phyloP scores from a whole-genome alignment of 1,140 invertebrate species.

The Drosophila sp. region DNA sequence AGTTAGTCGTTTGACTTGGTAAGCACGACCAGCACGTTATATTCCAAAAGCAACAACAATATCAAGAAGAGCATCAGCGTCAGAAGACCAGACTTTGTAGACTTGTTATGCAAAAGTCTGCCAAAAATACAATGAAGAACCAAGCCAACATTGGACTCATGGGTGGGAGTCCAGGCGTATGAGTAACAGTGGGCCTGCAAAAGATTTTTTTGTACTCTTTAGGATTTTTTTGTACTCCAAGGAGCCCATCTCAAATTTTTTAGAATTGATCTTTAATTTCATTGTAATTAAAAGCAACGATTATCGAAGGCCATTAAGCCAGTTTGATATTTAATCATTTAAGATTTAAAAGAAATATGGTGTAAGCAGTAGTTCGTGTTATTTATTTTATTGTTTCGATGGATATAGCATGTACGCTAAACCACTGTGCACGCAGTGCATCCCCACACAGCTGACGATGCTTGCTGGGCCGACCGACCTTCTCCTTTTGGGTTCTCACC shows the following conservation, averaged over 20 bases:
- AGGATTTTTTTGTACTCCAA: too few species aligned
- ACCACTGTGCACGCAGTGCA: constrained; percentile 34
- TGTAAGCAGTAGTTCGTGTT: too few species aligned
- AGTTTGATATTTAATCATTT: too few species aligned
- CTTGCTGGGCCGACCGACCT: constrained; percentile 15
- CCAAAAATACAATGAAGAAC: constrained; percentile 53
- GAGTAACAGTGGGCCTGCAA: constrained; percentile 34
- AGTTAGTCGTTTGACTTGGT: constrained; percentile 52
- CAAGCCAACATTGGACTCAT: constrained; percentile 19
- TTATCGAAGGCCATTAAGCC: too few species aligned
- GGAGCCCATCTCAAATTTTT: too few species aligned
- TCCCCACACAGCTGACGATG: constrained; percentile 51
- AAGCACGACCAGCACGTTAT: constrained; percentile 51
- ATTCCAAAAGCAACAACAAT: constrained; percentile 47
- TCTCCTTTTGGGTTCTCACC: constrained; percentile 8
- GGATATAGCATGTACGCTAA: background rate
- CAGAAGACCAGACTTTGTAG: constrained; percentile 20
- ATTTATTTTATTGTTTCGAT: background rate
- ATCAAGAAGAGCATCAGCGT: constrained; percentile 18
- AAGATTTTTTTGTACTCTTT: background rate
- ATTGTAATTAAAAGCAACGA: too few species aligned
- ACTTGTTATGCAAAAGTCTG: constrained; percentile 44
- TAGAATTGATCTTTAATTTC: too few species aligned
- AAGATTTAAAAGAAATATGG: too few species aligned
- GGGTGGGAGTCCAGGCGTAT: background rate